Percentiles rank a stretch among this genome's conserved stretches.
phyloP scores from a whole-genome alignment of 2,113 vertebrate species.

The Brachypodius melanocephalos region DNA sequence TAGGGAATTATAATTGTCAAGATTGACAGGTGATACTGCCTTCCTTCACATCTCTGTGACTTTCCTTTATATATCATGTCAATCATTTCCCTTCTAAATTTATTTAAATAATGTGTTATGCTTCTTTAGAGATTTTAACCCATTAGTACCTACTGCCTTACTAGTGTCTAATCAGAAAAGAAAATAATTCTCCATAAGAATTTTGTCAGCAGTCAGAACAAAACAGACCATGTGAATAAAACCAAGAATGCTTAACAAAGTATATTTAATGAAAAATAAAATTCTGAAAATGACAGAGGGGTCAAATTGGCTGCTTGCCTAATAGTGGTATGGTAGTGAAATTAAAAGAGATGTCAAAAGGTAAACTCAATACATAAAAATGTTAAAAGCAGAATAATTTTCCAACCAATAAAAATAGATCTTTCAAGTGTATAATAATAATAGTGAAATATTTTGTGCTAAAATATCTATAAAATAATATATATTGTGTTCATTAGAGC shows the following conservation, averaged over 20 bases:
- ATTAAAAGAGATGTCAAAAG: not conserved
- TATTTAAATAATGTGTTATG: not conserved
- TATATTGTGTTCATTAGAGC: not conserved
- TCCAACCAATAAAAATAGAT: not conserved
- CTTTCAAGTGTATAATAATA: not conserved
- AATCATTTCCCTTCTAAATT: not conserved
- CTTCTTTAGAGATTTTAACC: not conserved
- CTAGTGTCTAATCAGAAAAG: not conserved
- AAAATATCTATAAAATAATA: not conserved
- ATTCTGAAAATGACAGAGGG: not conserved
- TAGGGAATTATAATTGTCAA: conserved; percentile 4
- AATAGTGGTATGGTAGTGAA: not conserved
- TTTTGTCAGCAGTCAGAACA: not conserved
- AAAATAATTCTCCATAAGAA: not conserved
- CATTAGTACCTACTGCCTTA: not conserved
- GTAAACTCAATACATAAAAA: not conserved
- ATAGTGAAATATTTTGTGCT: not conserved
- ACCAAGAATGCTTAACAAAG: not conserved
- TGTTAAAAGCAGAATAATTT: not conserved
- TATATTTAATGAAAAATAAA: not conserved
- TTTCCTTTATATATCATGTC: conserved; percentile 1
- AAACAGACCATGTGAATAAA: not conserved
- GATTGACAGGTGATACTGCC: conserved; percentile 43
- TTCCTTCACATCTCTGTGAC: conserved; percentile 32
- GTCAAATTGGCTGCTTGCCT: not conserved